A percentile compares a stretch with the other conserved stretches of the same genome.
phyloP scores from a whole-genome alignment of 2,797 vertebrate species.

The Synanceia verrucosa region DNA sequence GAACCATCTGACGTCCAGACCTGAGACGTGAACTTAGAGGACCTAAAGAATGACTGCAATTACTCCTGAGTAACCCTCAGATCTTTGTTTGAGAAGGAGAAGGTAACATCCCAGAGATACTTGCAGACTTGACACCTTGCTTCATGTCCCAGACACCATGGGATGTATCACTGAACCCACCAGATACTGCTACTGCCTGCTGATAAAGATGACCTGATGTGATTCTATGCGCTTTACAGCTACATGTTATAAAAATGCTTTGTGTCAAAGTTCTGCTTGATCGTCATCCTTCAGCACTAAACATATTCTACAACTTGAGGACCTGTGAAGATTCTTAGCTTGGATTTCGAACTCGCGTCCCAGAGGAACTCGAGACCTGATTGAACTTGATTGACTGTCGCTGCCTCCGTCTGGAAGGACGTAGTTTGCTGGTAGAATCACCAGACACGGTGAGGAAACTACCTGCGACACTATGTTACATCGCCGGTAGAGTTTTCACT shows the following conservation, averaged over 20 bases:
- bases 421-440: conserved; percentile 27
- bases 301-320: conserved; percentile 34
- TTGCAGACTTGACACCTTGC: conserved; percentile 21
- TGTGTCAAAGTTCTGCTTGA: conserved; percentile 35
- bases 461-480: conserved; percentile 64
- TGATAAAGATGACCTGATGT: conserved; percentile 41
- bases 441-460: conserved; percentile 76
- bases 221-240: conserved; percentile 29
- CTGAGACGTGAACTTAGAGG: conserved; percentile 74
- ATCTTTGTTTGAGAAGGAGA: conserved; percentile 28
- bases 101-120: background rate
- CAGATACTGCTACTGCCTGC: conserved; percentile 37
- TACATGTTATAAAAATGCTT: conserved; percentile 39
- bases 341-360: conserved; percentile 33
- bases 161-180: conserved; percentile 24
- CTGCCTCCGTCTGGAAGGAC: conserved; percentile 42
- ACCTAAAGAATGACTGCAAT: conserved; percentile 26
- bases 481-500: conserved; percentile 65
- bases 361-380: conserved; percentile 43
- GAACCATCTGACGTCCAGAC: conserved; percentile 84
- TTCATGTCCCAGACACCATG: conserved; percentile 5
- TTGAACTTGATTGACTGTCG: conserved; percentile 45
- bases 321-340: conserved; percentile 47
- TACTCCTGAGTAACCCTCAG: conserved; percentile 18
- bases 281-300: conserved; percentile 22